A percentile compares a stretch with the other conserved stretches of the same genome.
Conservation (phyloP, 2,797 vertebrate species). For the Bradypus variegatus region DNA sequence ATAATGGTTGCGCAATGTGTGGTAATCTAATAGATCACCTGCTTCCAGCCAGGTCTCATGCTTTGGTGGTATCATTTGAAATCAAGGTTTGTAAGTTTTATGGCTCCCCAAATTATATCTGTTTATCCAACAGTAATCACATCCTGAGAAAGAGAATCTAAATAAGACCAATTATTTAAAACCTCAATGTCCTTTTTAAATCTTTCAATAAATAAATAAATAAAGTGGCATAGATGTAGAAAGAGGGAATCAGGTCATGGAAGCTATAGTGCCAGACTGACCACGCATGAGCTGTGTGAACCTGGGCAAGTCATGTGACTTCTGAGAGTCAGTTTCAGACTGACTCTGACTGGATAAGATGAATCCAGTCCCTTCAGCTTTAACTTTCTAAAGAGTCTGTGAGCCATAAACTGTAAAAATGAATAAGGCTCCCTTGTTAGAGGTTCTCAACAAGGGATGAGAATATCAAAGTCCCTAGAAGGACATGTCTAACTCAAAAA, state of each 20-base stretch:
- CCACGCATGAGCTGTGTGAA: background rate
- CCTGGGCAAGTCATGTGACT: background rate
- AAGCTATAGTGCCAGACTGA: background rate
- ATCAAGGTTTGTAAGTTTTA: background rate
- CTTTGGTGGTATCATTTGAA: background rate
- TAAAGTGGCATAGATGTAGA: background rate
- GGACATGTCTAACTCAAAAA: background rate
- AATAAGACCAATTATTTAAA: conserved; percentile 12
- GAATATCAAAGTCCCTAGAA: background rate
- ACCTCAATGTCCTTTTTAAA: background rate
- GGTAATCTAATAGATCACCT: background rate
- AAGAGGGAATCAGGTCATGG: background rate
- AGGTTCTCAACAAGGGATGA: background rate
- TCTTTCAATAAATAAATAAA: background rate
- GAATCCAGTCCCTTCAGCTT: background rate
- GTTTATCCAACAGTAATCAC: background rate
- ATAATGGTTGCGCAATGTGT: background rate
- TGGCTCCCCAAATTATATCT: background rate
- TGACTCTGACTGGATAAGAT: background rate
- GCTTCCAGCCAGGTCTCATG: background rate
- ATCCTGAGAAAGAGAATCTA: background rate
- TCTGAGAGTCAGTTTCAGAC: background rate
- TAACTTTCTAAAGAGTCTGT: background rate
- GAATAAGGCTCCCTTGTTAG: background rate
- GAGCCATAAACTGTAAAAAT: background rate